Conservation (phyloP, 2,797 vertebrate genomes). For the Falco columbarius region DNA sequence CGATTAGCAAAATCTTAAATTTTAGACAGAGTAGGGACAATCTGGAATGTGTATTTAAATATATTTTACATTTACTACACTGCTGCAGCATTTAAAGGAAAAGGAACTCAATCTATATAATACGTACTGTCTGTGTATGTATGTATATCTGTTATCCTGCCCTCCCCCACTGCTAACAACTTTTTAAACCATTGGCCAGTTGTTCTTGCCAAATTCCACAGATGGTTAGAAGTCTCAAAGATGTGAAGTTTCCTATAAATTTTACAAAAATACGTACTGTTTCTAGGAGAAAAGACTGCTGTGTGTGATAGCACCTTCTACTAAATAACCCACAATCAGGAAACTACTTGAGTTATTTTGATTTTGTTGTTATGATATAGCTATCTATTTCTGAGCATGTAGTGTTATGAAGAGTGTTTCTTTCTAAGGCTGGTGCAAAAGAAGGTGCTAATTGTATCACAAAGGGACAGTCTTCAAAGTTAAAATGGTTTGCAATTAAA, state of each 20-base stretch:
- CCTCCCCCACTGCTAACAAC: conserved; percentile 7
- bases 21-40: background rate
- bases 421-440: background rate
- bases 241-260: conserved; percentile 14
- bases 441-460: background rate
- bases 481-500: background rate
- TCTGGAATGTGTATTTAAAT: background rate
- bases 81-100: background rate
- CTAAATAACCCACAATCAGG: conserved; percentile 3
- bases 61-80: background rate
- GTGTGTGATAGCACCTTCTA: conserved; percentile 35
- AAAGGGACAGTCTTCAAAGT: background rate
- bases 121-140: background rate
- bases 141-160: background rate
- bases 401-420: background rate
- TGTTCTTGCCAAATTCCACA: conserved; percentile 59
- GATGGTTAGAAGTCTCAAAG: conserved; percentile 28
- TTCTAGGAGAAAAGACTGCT: background rate
- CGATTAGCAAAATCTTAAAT: background rate
- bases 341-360: background rate
- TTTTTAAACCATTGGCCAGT: conserved; percentile 9
- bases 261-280: conserved; percentile 16
- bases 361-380: background rate
- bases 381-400: background rate
- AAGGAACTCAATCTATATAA: conserved; percentile 11